Evolutionary conservation across 2,797 vertebrate genomes (phyloP).

Genomic region (Macrochelys suwanniensis): DNA sequence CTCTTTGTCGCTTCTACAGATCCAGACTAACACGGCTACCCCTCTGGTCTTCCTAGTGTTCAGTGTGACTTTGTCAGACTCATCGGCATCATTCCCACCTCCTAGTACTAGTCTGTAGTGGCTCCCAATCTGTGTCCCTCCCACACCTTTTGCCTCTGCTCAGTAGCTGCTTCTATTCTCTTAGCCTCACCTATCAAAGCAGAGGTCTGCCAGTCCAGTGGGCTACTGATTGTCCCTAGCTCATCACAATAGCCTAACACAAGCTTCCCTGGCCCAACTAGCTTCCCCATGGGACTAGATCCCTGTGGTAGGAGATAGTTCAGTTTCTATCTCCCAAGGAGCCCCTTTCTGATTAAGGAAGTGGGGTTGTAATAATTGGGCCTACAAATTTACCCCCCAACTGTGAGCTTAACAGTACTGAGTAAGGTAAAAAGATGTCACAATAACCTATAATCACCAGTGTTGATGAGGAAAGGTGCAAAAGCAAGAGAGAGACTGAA

Average conservation of each 20-base stretch:
- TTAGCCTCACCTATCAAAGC: background rate
- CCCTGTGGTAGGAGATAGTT: background rate
- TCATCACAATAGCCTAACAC: background rate
- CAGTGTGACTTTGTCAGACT: background rate
- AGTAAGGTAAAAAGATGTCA: background rate
- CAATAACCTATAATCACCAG: background rate
- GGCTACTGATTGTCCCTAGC: background rate
- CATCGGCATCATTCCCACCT: background rate
- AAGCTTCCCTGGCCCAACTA: background rate
- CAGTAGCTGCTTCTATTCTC: background rate
- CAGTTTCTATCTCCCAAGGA: background rate
- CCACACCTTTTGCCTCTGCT: background rate
- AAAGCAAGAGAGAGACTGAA: background rate
- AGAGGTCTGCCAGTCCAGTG: background rate
- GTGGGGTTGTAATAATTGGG: background rate
- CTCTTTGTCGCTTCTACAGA: too few relatives aligned
- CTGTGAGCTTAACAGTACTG: background rate
- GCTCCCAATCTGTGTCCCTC: background rate
- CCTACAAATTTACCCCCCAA: background rate
- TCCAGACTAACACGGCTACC: too few relatives aligned
- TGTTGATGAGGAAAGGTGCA: background rate
- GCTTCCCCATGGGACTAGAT: background rate
- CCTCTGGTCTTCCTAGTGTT: background rate
- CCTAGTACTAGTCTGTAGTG: background rate
- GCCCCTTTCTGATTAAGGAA: background rate